Evolutionary conservation across 2,888 invertebrate genomes (phyloP), one percentile per base, ranked within the genome.

Genomic region (Stenchaetothrips biformis): DNA sequence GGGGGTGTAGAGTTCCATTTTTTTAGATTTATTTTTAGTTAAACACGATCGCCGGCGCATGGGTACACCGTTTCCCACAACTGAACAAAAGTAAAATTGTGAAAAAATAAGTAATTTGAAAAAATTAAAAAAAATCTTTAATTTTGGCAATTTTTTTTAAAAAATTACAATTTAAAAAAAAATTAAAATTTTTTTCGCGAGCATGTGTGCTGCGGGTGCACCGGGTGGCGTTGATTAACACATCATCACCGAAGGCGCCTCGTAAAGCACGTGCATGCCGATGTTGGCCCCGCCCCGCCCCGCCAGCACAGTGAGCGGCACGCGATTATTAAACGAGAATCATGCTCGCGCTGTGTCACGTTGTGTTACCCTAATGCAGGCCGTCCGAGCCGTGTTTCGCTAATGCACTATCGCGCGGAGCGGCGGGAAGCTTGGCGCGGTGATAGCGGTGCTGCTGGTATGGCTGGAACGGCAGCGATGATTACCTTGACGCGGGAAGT

Each of bases 251-350:
- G 18, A 4, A 4, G 16, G 0, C 53, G 53, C 53, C 16, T 53
- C 53, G 53, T 53, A 53, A 53, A 53, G 53, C 53, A 53, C 8
- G 11, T 16, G 53, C 53, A 13, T 16, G 59, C 59, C 59, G 59
- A 59, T 59, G 13, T 16, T 4, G 2, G 37, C 37, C 37, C 53
- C 13, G 53, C 53, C 53, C 53, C 53, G 53, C 53, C 53, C 53
- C 53, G 53, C 37, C 37, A 1, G 37, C 37, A 37, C 37, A 37
- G 2, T 2, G 37, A 1, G 13, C 2, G 37, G 37, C 37, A 37
- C 16, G 11, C 67, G 67, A 21, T 74, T 74, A 74, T 74, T 74
- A 74, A 74, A 74, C 67, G 67, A 74, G 67, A 74, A 74, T 74
- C 67, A 74, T 74, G 67, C 21, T 25, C 67, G 18, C 21, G 67